phyloP scores from a whole-genome alignment of 1,140 invertebrate species.

The Apis dorsata region DNA sequence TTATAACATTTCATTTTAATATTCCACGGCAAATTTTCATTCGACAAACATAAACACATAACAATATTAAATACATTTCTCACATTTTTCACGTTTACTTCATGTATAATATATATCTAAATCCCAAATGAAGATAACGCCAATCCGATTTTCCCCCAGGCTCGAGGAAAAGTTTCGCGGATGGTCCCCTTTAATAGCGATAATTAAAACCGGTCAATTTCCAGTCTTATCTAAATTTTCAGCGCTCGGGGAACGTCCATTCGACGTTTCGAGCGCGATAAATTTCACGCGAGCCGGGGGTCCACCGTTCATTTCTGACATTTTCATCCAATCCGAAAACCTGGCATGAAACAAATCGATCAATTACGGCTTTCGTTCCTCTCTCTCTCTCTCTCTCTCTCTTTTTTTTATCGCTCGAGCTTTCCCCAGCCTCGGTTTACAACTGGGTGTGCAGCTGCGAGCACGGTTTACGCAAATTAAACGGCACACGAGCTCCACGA shows the following conservation, averaged over 20 bases:
- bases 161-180: no score
- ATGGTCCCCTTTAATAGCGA: neutral
- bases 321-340: slow-evolving; percentile 7
- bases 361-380: slow-evolving; percentile 13
- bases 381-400: neutral
- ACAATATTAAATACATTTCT: no score
- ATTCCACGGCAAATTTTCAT: no score
- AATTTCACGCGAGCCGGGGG: neutral
- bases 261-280: neutral
- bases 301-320: slow-evolving; percentile 1
- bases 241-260: neutral
- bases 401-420: neutral
- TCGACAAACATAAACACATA: no score
- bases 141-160: no score
- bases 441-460: neutral
- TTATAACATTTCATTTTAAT: no score
- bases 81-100: no score
- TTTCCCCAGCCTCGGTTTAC: no score
- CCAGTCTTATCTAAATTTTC: slow-evolving; percentile 25
- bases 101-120: no score
- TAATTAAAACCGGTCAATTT: slow-evolving; percentile 26
- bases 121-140: no score
- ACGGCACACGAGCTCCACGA: slow-evolving; percentile 12
- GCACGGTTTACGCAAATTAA: slow-evolving; percentile 36
- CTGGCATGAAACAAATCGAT: slow-evolving; percentile 7